A percentile compares a stretch with the other conserved stretches of the same genome.
Evolutionary conservation across 2,888 invertebrate species (phyloP).

Genomic region (Rotaria sp.): DNA sequence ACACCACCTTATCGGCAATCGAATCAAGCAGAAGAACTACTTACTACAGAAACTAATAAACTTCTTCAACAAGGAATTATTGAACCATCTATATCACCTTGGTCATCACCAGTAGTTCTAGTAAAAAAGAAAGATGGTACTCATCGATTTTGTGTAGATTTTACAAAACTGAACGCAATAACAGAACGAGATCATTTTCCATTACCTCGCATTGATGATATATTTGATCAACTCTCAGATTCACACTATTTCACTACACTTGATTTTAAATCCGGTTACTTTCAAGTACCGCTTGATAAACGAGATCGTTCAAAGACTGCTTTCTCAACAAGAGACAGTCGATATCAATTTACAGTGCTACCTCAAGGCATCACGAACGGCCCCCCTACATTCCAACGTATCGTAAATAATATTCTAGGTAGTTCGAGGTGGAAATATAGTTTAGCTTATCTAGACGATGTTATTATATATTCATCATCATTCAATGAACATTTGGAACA

Average conservation of each 20-base stretch:
- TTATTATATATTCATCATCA: background rate
- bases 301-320: slow-evolving; percentile 42
- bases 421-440: background rate
- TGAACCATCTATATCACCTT: slow-evolving; percentile 37
- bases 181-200: slow-evolving; percentile 42
- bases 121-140: slow-evolving; percentile 38
- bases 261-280: slow-evolving; percentile 42
- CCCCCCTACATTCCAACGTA: background rate
- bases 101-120: slow-evolving; percentile 33
- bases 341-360: background rate
- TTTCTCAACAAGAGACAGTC: slow-evolving; percentile 35
- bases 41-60: slow-evolving; percentile 40
- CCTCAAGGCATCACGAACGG: background rate
- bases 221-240: slow-evolving; percentile 41
- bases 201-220: slow-evolving; percentile 42
- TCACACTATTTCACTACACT: slow-evolving; percentile 41
- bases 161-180: slow-evolving; percentile 42
- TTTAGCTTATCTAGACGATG: background rate
- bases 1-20: background rate
- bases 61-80: slow-evolving; percentile 32
- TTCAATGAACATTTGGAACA: background rate
- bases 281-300: slow-evolving; percentile 40
- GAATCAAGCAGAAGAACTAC: background rate
- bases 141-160: slow-evolving; percentile 41
- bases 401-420: background rate